phyloP scores from a whole-genome alignment of 1,140 invertebrate genomes.

The Pararge aegeria region DNA sequence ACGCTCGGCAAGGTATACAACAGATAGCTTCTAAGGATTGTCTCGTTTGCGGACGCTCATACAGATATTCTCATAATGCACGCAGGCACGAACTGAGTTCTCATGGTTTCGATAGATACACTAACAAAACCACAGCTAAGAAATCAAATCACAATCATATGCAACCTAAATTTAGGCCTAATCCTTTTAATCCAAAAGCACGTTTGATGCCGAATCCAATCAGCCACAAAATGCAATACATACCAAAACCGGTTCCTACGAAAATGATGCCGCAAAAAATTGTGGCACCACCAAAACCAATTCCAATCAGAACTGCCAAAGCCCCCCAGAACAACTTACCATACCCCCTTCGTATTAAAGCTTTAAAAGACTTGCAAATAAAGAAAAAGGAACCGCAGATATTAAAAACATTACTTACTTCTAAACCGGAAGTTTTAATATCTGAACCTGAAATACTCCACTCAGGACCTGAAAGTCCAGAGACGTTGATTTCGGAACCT shows the following conservation, averaged over 20 bases:
- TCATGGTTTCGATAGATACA: constrained; percentile 75
- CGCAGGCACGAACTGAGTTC: constrained; percentile 73
- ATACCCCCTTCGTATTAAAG: constrained; percentile 71
- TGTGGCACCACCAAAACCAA: constrained; percentile 57
- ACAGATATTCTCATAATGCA: constrained; percentile 77
- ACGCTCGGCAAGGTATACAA: constrained; percentile 68
- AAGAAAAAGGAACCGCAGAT: constrained; percentile 77
- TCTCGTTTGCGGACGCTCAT: constrained; percentile 72
- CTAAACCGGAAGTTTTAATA: constrained; percentile 66
- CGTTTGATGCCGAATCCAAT: constrained; percentile 71
- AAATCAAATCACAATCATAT: constrained; percentile 44
- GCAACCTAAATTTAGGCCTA: constrained; percentile 70
- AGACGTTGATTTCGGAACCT: constrained; percentile 75
- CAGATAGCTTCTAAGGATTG: constrained; percentile 76
- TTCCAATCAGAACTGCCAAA: constrained; percentile 59
- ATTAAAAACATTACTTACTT: constrained; percentile 70
- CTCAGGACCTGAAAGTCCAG: constrained; percentile 73
- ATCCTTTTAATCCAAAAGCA: constrained; percentile 74
- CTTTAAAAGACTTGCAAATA: constrained; percentile 71
- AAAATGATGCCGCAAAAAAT: constrained; percentile 57
- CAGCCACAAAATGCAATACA: constrained; percentile 67
- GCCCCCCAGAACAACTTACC: constrained; percentile 59
- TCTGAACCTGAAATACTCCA: constrained; percentile 74
- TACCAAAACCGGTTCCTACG: constrained; percentile 50
- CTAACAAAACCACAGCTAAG: constrained; percentile 68